Evolutionary conservation across 2,797 vertebrate species (phyloP).

Genomic region (Scyliorhinus canicula): DNA sequence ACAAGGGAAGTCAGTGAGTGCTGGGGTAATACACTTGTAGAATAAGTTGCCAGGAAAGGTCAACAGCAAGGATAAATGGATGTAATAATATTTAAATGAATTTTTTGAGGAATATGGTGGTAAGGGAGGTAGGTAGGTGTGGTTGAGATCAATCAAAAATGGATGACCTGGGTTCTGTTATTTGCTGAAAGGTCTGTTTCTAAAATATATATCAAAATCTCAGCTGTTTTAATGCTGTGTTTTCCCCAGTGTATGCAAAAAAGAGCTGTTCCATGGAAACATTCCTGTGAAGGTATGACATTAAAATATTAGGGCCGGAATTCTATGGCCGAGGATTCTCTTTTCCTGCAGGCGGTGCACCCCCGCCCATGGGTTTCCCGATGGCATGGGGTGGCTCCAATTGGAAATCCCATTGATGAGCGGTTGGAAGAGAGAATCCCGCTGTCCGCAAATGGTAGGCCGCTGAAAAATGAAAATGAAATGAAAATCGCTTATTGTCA

Average conservation of each 20-base stretch:
- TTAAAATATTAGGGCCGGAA: background rate
- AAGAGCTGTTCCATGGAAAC: background rate
- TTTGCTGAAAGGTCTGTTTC: background rate
- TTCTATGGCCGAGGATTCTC: no score
- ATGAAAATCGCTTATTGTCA: no score
- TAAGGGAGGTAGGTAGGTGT: background rate
- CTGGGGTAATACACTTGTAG: background rate
- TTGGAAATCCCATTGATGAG: no score
- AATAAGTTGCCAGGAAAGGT: slow-evolving; percentile 5
- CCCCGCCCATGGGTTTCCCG: no score
- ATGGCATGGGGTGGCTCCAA: no score
- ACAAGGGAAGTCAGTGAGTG: background rate
- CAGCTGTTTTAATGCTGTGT: background rate
- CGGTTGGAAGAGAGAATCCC: no score
- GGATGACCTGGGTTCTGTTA: background rate
- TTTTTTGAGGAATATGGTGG: background rate
- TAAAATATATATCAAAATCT: background rate
- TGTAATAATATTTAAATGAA: background rate
- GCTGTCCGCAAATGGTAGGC: no score
- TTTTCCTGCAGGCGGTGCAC: no score
- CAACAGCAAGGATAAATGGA: background rate
- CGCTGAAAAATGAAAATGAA: no score
- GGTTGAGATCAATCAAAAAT: background rate
- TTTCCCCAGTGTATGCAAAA: background rate
- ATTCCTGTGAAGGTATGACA: background rate